Evolutionary conservation across 2,797 vertebrate genomes (phyloP), one percentile per base, ranked within the genome.

Genomic region (Peromyscus aztecus): DNA sequence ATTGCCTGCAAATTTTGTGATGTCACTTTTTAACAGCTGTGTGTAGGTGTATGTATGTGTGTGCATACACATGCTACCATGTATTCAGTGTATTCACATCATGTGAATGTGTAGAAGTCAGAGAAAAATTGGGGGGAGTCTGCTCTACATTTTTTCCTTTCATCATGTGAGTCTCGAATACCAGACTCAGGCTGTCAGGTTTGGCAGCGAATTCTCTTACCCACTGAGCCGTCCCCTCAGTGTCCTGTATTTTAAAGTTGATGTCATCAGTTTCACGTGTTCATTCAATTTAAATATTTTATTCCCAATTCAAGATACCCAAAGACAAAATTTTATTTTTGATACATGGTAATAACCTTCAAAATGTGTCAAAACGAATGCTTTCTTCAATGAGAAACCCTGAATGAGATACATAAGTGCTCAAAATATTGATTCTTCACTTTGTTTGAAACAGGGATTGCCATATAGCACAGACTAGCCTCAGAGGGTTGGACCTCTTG

Each of bases 211-310:
- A 19, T 57, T 31, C 81, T 23, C 43, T 77, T 43, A 46, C 21
- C 23, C 11, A 13, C 17, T 27, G 27, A 77, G 24, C 11, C 43
- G 6, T 46, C 43, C 46, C 7, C 6, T 4, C 16, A 10, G 3
- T 49, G 29, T 27, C 76, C 31, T 49, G 40, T 49, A 46, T 49
- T 52, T 67, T 82, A 21, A 94, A 75, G 31, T 90, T 77, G 61
- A 78, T 71, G n/a, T 78, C 52, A 83, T 81, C 43, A 63, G 21
- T 77, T 71, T 96, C 24, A 37, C 24, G 52, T 29, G 52, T 78
- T 94, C 75, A 84, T 90, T 81, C 65, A 40, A 31, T 73, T 85
- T 40, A 78, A 67, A 59, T 49, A 55, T n/a, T 82, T 86, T 76
- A 29, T 77, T 59, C 37, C 34, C n/a, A 57, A 61, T 14, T 10